Percentiles rank a stretch among this genome's conserved stretches.
Conservation (phyloP, 2,888 invertebrate species). For the Sialis fuliginosa region DNA sequence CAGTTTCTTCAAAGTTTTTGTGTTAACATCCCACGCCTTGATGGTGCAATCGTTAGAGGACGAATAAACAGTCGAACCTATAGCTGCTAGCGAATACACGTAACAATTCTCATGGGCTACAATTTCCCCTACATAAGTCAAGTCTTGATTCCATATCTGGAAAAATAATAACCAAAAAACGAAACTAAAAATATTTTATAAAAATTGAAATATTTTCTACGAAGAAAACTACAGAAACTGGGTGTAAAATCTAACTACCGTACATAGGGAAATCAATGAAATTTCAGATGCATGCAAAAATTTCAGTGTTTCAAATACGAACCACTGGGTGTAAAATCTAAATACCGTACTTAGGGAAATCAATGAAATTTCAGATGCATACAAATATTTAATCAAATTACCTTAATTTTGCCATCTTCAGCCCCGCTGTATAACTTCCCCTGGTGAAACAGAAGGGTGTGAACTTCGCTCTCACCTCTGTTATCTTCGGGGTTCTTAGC, state of each 20-base stretch:
- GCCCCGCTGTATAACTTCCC: constrained; percentile 28
- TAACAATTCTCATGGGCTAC: constrained; percentile 38
- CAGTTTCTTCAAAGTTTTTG: constrained; percentile 20
- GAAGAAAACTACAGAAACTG: too few relatives aligned
- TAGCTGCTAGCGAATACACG: constrained; percentile 38
- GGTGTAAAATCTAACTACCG: too few relatives aligned
- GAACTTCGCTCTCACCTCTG: constrained; percentile 27
- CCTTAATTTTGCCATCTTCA: constrained; percentile 33
- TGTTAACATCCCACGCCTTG: constrained; percentile 34
- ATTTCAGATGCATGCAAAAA: too few relatives aligned
- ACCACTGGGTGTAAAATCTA: too few relatives aligned
- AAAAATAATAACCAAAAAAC: constrained; percentile 8
- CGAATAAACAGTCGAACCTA: constrained; percentile 34
- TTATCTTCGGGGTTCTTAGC: constrained; percentile 19
- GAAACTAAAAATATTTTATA: background rate
- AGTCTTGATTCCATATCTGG: constrained; percentile 29
- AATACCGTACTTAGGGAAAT: too few relatives aligned
- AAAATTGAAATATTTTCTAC: too few relatives aligned
- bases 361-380: too few relatives aligned
- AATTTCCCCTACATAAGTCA: constrained; percentile 25
- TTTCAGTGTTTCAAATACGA: too few relatives aligned
- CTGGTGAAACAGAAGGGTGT: constrained; percentile 22
- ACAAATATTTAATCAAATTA: constrained; percentile 12
- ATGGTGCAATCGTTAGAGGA: constrained; percentile 45
- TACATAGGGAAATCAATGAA: too few relatives aligned